A percentile compares a stretch with the other conserved stretches of the same genome.
Conservation (phyloP, 2,888 invertebrate species). For the Drosophila kuntzei region DNA sequence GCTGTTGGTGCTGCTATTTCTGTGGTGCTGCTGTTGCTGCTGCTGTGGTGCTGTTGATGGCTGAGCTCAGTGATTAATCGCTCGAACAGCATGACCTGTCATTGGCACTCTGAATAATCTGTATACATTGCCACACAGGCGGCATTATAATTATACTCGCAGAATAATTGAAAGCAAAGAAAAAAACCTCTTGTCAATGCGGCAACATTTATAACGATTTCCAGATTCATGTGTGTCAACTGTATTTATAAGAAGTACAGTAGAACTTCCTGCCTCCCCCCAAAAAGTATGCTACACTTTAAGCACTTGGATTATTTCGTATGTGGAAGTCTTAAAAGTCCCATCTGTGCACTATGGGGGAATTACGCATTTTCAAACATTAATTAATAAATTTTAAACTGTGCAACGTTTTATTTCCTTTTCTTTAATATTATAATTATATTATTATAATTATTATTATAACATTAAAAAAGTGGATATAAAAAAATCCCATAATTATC, state of each 20-base stretch:
- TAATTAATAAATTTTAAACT: neutral
- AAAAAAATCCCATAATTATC: too few species aligned
- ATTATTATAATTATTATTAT: too few species aligned
- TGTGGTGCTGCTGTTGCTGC: neutral
- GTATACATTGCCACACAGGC: slow-evolving; percentile 31
- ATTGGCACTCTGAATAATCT: slow-evolving; percentile 36
- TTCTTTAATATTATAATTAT: too few species aligned
- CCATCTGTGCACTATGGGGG: neutral
- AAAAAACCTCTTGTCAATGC: neutral
- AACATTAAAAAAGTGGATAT: too few species aligned
- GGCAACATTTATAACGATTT: neutral
- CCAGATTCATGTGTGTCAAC: neutral
- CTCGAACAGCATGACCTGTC: slow-evolving; percentile 38
- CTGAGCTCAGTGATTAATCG: slow-evolving; percentile 45
- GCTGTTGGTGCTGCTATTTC: neutral
- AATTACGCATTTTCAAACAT: neutral
- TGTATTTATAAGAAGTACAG: neutral
- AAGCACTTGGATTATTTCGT: neutral
- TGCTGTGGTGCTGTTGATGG: slow-evolving; percentile 17
- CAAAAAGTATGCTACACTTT: slow-evolving; percentile 5
- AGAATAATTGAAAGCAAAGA: slow-evolving; percentile 21
- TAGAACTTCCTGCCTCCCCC: neutral
- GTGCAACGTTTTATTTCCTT: too few species aligned
- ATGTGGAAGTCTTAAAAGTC: neutral
- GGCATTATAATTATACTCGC: slow-evolving; percentile 28